Evolutionary conservation across 2,888 invertebrate species (phyloP).

Genomic region (Apodemia zela): DNA sequence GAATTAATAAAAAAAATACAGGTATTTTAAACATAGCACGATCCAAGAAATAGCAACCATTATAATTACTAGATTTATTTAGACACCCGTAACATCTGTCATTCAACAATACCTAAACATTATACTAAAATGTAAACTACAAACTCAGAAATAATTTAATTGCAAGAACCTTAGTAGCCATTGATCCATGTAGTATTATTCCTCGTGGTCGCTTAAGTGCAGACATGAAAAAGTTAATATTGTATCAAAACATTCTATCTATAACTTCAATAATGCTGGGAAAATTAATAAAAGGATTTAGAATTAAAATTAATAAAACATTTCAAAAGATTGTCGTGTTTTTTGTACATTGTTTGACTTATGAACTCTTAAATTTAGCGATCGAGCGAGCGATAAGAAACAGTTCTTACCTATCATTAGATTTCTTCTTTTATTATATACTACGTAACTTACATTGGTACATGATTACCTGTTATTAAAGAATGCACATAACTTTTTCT

Average conservation of each 20-base stretch:
- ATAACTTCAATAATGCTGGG: background rate
- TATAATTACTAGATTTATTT: background rate
- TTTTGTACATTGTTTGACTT: no score
- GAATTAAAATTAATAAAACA: no score
- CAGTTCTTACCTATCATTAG: no score
- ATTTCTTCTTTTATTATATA: no score
- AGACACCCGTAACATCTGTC: background rate
- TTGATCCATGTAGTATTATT: conserved; percentile 46
- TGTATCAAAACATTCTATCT: background rate
- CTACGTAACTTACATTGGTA: no score
- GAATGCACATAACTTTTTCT: no score
- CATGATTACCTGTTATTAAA: no score
- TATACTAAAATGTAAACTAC: background rate
- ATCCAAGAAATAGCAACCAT: background rate
- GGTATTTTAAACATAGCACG: background rate
- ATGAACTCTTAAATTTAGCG: no score
- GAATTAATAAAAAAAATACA: no score
- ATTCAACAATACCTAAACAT: background rate
- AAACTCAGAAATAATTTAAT: conserved; percentile 14
- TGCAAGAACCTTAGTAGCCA: conserved; percentile 51
- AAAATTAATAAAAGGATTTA: background rate
- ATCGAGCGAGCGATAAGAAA: no score
- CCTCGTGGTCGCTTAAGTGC: conserved; percentile 53
- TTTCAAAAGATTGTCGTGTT: no score
- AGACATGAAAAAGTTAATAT: conserved; percentile 56